Base-by-base conservation (phyloP, 1,140 invertebrate genomes). In the Eriocheir sinensis region DNA sequence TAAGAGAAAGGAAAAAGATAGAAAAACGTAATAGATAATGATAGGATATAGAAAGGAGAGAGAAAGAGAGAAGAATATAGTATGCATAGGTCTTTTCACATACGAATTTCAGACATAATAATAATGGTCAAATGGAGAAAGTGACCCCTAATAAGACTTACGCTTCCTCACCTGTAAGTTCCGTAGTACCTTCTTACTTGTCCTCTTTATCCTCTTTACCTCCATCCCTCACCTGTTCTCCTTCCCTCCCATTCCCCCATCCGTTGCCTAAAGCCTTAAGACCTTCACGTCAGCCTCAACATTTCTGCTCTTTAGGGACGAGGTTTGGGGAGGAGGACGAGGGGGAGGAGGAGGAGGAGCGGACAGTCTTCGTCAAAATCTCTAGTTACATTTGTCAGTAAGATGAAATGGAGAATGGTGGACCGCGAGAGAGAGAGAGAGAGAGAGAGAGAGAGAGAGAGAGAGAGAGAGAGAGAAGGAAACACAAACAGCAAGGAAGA, bases 371-470 rank as follows among this genome's bases (percentile, higher is more conserved):
- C n/a, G 60, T 72, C 12, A 15, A 72, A 15, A 72, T 72, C 12
- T 72, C 12, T 72, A 72, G 12, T 15, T 72, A 72, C n/a, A 72
- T 72, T 15, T 72, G n/a, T 72, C 12, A 15, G n/a, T 72, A 72
- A 15, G n/a, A 15, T 15, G 60, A 72, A n/a, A 72, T 15, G n/a
- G 60, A 81, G 80, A 81, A 27, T 8, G 80, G 27, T 4, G 27
- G 80, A 81, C 4, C 4, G 80, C 4, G 80, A 81, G 80, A 81
- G 80, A 81, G 80, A 81, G 80, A 81, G 80, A 81, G 80, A 81
- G 80, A 48, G 44, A 48, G 44, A 48, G 44, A 48, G 4, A 17
- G 34, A 36, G 40, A 32, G 12, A 81, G 6, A 38, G 40, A 40
- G 21, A 41, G 40, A 81, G 6, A 81, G 80, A 81, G 4, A 81